Percentiles rank a stretch among this genome's conserved stretches.
Conservation (phyloP, 2,888 invertebrate genomes). For the Tanypteryx hageni region DNA sequence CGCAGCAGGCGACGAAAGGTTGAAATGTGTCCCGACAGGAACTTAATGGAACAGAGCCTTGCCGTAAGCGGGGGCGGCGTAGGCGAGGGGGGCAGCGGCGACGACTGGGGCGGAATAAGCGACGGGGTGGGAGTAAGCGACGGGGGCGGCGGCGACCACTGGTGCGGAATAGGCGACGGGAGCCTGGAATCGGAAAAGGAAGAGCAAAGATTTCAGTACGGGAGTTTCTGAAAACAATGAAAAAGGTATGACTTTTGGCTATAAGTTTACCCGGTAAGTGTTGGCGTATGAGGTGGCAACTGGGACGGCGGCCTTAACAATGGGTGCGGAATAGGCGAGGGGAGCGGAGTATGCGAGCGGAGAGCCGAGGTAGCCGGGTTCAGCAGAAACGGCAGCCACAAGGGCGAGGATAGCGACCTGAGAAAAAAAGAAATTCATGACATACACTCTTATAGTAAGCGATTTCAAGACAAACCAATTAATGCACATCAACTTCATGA, state of each 20-base stretch:
- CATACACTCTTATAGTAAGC: no score
- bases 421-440: background rate
- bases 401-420: constrained; percentile 60
- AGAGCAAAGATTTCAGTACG: no score
- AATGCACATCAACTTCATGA: no score
- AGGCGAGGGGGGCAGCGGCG: constrained; percentile 68
- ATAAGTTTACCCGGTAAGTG: constrained; percentile 78
- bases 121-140: no score
- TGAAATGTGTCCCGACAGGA: background rate
- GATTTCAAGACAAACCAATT: no score
- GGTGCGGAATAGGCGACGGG: no score
- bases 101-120: background rate
- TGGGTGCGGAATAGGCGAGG: constrained; percentile 72
- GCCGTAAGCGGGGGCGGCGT: constrained; percentile 54
- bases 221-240: no score
- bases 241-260: no score
- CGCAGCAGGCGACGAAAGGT: no score
- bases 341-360: constrained; percentile 69
- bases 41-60: background rate
- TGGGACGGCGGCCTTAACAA: constrained; percentile 73
- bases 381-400: constrained; percentile 66
- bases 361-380: constrained; percentile 37
- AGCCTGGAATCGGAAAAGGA: no score
- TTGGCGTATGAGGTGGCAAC: constrained; percentile 75
- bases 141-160: no score